Percentiles rank a stretch among this genome's conserved stretches.
phyloP scores from a whole-genome alignment of 2,113 vertebrate genomes.

The Chroicocephalus ridibundus region DNA sequence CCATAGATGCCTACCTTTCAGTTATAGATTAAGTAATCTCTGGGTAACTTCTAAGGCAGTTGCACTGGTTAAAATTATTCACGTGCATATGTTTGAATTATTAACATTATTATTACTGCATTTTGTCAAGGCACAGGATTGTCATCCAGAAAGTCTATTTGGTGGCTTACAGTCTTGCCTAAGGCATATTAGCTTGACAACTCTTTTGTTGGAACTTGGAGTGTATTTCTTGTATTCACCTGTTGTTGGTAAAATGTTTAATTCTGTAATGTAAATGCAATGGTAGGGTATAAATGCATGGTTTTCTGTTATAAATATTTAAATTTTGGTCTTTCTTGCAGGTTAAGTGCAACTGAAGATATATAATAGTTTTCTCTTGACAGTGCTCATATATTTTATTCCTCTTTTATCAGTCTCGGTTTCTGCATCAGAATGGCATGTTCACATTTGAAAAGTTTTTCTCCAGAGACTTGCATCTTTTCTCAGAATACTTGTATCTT shows the following conservation, averaged over 20 bases:
- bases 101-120: background rate
- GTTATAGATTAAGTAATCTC: background rate
- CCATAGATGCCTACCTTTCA: background rate
- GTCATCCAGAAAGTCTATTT: background rate
- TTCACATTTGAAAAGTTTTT: background rate
- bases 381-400: background rate
- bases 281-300: background rate
- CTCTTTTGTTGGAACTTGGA: background rate
- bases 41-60: background rate
- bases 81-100: background rate
- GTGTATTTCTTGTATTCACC: background rate
- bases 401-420: background rate
- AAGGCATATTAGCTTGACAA: background rate
- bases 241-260: background rate
- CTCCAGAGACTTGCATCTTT: background rate
- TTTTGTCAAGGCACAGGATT: background rate
- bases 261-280: background rate
- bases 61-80: background rate
- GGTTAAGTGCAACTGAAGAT: background rate
- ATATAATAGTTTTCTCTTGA: background rate
- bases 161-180: background rate
- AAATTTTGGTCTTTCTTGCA: fast-evolving
- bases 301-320: background rate
- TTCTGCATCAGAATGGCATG: background rate
- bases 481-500: background rate